phyloP scores from a whole-genome alignment of 2,113 vertebrate genomes.

The Mirounga angustirostris region DNA sequence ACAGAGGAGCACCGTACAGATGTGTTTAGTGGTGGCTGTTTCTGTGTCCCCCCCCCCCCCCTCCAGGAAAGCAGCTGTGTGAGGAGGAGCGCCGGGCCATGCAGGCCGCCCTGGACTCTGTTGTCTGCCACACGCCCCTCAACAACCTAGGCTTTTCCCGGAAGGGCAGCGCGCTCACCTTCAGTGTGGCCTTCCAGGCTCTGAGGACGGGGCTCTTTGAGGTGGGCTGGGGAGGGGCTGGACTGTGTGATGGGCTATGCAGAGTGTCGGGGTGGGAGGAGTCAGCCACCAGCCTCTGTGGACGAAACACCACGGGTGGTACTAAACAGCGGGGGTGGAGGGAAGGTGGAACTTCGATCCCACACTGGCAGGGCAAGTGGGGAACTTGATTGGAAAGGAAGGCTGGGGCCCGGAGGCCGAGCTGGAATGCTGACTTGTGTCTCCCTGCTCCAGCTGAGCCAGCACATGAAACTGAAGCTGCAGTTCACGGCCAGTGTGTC shows the following conservation, averaged over 20 bases:
- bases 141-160: conserved; percentile 93
- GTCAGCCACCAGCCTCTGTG: not conserved
- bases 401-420: not conserved
- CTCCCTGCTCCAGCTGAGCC: conserved; percentile 90
- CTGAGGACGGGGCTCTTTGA: conserved; percentile 94
- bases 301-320: not conserved
- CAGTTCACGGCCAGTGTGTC: conserved; percentile 96
- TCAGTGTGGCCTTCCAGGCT: conserved; percentile 96
- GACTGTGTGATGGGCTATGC: not conserved
- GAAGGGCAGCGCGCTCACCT: conserved; percentile 93
- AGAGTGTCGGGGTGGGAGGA: not conserved
- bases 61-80: conserved; percentile 84
- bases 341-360: not conserved
- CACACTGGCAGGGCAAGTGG: not conserved
- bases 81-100: conserved; percentile 82
- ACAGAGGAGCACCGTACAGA: not conserved
- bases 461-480: conserved; percentile 97
- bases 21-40: not conserved
- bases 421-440: not conserved
- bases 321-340: not conserved
- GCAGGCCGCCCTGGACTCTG: conserved; percentile 83
- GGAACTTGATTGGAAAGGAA: not conserved
- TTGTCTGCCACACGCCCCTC: conserved; percentile 88
- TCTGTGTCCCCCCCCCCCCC: not conserved
- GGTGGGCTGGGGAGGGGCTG: conserved; percentile 85